phyloP scores from a whole-genome alignment of 2,113 vertebrate genomes.

The Maccullochella peelii region DNA sequence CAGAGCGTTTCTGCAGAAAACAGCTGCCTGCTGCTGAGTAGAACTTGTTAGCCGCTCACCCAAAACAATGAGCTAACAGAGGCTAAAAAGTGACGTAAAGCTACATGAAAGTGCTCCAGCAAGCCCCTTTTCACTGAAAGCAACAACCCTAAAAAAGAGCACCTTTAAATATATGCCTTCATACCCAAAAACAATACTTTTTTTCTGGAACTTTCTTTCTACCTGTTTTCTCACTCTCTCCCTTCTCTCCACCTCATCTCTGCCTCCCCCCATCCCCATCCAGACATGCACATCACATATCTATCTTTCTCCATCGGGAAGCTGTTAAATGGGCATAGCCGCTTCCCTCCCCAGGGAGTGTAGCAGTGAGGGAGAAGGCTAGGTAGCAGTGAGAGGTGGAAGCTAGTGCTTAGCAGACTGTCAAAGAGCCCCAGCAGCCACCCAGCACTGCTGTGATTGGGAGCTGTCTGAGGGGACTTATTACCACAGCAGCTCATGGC shows the following conservation, averaged over 20 bases:
- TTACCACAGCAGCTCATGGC: conserved; percentile 47
- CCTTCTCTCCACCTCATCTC: conserved; percentile 9
- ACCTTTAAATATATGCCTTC: background rate
- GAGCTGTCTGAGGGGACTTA: conserved; percentile 55
- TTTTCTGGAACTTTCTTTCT: background rate
- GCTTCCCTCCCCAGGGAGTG: conserved; percentile 40
- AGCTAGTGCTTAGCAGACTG: conserved; percentile 51
- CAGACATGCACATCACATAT: conserved; percentile 35
- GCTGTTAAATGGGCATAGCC: conserved; percentile 63
- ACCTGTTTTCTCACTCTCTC: conserved; percentile 7
- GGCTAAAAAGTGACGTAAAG: background rate
- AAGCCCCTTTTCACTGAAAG: background rate
- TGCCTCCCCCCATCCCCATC: background rate
- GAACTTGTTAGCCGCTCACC: background rate
- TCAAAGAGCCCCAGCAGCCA: conserved; percentile 49
- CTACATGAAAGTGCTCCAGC: background rate
- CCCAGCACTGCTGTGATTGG: conserved; percentile 36
- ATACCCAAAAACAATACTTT: background rate
- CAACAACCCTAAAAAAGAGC: background rate
- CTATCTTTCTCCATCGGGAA: conserved; percentile 44
- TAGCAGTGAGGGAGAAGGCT: conserved; percentile 26
- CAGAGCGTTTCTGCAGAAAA: background rate
- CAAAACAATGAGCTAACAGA: background rate
- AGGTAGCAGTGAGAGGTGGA: conserved; percentile 47
- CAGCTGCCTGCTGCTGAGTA: background rate